These are phyloP conservation scores for Flexamia atlantica DNA, from an alignment of 2,888 invertebrate genomes.

Conservation along the genomic window DNA sequence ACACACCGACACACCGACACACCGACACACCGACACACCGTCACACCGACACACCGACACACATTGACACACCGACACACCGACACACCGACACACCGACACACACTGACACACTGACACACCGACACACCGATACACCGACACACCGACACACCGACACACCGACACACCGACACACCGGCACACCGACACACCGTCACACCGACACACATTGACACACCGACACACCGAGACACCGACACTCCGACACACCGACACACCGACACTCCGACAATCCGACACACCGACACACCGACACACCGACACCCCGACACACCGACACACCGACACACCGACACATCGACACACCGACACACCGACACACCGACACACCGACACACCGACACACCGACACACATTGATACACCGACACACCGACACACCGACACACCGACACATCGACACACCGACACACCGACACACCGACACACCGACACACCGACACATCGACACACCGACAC, in stretches of 20 bases:
- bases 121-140: constrained; percentile 62
- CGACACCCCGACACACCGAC: constrained; percentile 73
- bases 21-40: constrained; percentile 73
- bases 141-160: constrained; percentile 73
- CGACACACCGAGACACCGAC: constrained; percentile 60
- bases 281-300: constrained; percentile 62
- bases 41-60: constrained; percentile 61
- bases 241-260: constrained; percentile 74
- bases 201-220: constrained; percentile 63
- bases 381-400: too few relatives aligned
- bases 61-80: constrained; percentile 63
- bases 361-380: constrained; percentile 74
- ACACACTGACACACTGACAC: constrained; percentile 63
- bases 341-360: constrained; percentile 61
- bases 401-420: constrained; percentile 61
- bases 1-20: constrained; percentile 67
- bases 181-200: constrained; percentile 60
- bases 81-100: constrained; percentile 61
- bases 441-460: constrained; percentile 74
- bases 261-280: constrained; percentile 61
- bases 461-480: constrained; percentile 62
- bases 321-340: constrained; percentile 61
- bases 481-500: constrained; percentile 67
- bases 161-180: constrained; percentile 61
- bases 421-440: constrained; percentile 62